A percentile compares a stretch with the other conserved stretches of the same genome.
These are phyloP conservation scores for Ceratoteleas bidentatus DNA, from an alignment of 1,140 invertebrate genomes.

Conservation along the genomic window DNA sequence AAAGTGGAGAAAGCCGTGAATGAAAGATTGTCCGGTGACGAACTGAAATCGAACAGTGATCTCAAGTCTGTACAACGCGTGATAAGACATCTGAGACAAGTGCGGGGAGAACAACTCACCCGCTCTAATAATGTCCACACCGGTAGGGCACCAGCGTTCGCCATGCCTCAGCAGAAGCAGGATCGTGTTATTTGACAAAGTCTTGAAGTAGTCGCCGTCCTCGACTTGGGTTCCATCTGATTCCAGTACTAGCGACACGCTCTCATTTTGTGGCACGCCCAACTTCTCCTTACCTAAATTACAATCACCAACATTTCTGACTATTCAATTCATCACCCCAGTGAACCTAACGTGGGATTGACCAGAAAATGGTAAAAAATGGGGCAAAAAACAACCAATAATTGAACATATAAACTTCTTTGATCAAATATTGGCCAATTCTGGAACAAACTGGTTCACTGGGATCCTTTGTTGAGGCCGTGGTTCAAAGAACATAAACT, in stretches of 20 bases:
- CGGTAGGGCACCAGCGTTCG: slow-evolving; percentile 94
- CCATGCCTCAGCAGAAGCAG: slow-evolving; percentile 92
- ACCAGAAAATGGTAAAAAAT: too few relatives aligned
- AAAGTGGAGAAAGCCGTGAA: slow-evolving; percentile 12
- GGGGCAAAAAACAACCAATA: too few relatives aligned
- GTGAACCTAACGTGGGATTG: too few relatives aligned
- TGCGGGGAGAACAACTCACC: slow-evolving; percentile 81
- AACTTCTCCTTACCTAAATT: slow-evolving; percentile 92
- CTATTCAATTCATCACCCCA: too few relatives aligned
- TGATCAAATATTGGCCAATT: too few relatives aligned
- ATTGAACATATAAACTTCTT: too few relatives aligned
- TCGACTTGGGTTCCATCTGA: slow-evolving; percentile 97
- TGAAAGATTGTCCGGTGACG: slow-evolving; percentile 10
- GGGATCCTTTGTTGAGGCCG: too few relatives aligned
- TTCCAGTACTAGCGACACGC: slow-evolving; percentile 93
- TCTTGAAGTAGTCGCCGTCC: slow-evolving; percentile 96
- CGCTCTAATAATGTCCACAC: slow-evolving; percentile 95
- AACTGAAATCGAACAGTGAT: background rate
- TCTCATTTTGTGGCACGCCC: slow-evolving; percentile 90
- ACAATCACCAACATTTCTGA: background rate
- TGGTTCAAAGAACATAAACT: too few relatives aligned
- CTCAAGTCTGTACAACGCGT: slow-evolving; percentile 13
- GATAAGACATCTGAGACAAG: slow-evolving; percentile 35
- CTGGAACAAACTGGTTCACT: too few relatives aligned
- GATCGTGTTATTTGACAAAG: slow-evolving; percentile 94